Percentiles rank a stretch among this genome's conserved stretches.
phyloP scores from a whole-genome alignment of 2,888 invertebrate species.

The Trilocha varians region DNA sequence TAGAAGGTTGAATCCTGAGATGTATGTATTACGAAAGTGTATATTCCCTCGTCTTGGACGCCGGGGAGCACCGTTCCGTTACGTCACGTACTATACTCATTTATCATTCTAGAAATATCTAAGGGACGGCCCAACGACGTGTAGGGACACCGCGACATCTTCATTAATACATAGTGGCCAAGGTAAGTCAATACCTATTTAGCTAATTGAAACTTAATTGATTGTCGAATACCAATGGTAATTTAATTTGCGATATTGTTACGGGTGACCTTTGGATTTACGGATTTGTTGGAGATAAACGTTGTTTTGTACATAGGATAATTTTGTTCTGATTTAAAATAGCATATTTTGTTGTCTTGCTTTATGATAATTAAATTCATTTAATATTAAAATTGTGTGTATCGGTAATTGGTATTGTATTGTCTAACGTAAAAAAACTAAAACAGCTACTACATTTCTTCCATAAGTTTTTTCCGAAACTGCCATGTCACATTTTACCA shows the following conservation, averaged over 20 bases:
- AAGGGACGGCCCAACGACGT: conserved; percentile 29
- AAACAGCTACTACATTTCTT: too few relatives aligned
- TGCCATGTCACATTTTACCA: too few relatives aligned
- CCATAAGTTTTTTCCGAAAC: too few relatives aligned
- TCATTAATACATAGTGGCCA: conserved; percentile 30
- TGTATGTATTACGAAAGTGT: not conserved
- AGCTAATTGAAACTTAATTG: conserved; percentile 25
- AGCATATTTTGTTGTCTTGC: too few relatives aligned
- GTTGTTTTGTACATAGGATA: not conserved
- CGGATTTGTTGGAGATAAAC: not conserved
- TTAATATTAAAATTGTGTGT: too few relatives aligned
- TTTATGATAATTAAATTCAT: too few relatives aligned
- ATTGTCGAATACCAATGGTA: not conserved
- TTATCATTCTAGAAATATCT: conserved; percentile 48
- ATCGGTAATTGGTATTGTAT: too few relatives aligned
- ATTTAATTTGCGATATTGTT: not conserved
- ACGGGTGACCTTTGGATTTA: not conserved
- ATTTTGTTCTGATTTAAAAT: not conserved
- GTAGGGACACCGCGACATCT: conserved; percentile 26
- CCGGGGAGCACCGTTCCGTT: conserved; percentile 29
- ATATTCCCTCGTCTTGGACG: conserved; percentile 16
- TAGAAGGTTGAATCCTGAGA: not conserved
- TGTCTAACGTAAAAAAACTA: too few relatives aligned
- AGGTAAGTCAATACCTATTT: conserved; percentile 20
- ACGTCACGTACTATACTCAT: conserved; percentile 44